A percentile compares a stretch with the other conserved stretches of the same genome.
These are phyloP conservation scores for Antedon mediterranea DNA, from an alignment of 53 echinoderm and acorn worm species.

Conservation along the genomic window DNA sequence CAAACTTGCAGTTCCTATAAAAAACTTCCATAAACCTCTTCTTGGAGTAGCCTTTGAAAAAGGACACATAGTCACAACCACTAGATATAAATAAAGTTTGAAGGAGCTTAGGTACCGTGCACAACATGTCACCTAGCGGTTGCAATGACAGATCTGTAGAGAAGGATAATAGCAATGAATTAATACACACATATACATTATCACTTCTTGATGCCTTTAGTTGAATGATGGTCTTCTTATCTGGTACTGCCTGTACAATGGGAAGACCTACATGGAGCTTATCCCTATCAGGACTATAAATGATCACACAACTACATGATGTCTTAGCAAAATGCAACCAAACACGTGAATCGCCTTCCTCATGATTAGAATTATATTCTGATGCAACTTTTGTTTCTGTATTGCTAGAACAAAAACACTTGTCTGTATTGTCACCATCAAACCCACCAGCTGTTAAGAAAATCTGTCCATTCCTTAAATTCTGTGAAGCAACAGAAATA, in stretches of 20 bases:
- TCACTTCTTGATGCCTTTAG: not conserved
- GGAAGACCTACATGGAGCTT: no score
- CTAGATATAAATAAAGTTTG: not conserved
- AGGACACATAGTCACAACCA: slow-evolving; percentile 23
- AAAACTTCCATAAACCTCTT: slow-evolving; percentile 6
- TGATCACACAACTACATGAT: no score
- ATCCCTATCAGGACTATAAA: no score
- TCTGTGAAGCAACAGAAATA: not conserved
- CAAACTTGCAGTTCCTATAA: slow-evolving; percentile 9
- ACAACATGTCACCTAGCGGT: not conserved
- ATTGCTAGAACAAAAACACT: not conserved
- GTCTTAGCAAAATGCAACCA: no score
- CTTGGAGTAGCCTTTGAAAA: slow-evolving; percentile 18
- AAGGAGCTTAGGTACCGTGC: not conserved
- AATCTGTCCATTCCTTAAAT: not conserved
- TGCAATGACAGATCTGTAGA: slow-evolving; percentile 5
- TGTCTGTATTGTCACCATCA: slow-evolving; percentile 16
- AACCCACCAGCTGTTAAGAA: slow-evolving; percentile 17
- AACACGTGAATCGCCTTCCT: not conserved
- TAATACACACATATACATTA: slow-evolving; percentile 10
- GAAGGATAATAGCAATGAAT: slow-evolving; percentile 1
- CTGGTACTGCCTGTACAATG: not conserved
- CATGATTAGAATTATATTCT: slow-evolving; percentile 17
- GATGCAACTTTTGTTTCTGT: not conserved
- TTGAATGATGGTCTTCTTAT: slow-evolving; percentile 12